Evolutionary conservation across 2,888 invertebrate genomes (phyloP).

Genomic region (Pemphredon lugubris): DNA sequence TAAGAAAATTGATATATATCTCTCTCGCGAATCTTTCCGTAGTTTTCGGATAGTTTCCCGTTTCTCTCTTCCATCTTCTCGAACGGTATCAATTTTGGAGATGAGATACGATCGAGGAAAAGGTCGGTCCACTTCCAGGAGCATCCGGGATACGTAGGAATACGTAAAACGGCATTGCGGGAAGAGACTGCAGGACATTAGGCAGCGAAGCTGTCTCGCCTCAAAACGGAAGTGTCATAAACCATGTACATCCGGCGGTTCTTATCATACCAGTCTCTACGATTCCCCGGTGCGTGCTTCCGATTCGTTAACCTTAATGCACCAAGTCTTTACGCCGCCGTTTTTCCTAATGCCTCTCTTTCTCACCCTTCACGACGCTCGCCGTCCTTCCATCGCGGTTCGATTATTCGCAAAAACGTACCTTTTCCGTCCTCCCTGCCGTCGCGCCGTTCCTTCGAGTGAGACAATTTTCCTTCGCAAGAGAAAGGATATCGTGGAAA

Average conservation of each 20-base stretch:
- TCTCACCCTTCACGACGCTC: not conserved
- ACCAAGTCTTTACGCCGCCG: conserved; percentile 57
- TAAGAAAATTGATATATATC: too few species aligned
- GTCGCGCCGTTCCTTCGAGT: not conserved
- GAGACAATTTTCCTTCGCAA: not conserved
- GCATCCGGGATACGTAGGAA: not conserved
- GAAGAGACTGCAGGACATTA: conserved; percentile 49
- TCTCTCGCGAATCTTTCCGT: too few species aligned
- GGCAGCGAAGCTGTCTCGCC: conserved; percentile 39
- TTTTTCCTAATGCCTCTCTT: conserved; percentile 31
- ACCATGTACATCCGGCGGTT: conserved; percentile 61
- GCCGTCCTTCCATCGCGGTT: conserved; percentile 2
- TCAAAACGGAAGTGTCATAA: conserved; percentile 64
- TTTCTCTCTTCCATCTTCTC: too few species aligned
- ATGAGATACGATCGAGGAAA: not conserved
- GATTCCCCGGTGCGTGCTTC: conserved; percentile 64
- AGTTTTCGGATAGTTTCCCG: too few species aligned
- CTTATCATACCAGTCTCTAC: conserved; percentile 55
- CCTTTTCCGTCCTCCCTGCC: conserved; percentile 11
- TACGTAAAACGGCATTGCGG: conserved; percentile 17
- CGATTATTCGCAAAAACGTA: conserved; percentile 47
- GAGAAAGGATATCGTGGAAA: not conserved
- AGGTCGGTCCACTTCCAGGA: not conserved
- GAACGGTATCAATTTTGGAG: too few species aligned
- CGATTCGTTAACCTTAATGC: conserved; percentile 72